A percentile compares a stretch with the other conserved stretches of the same genome.
These are phyloP conservation scores for Astropecten irregularis DNA, from an alignment of 53 echinoderm and acorn worm species.

Conservation along the genomic window DNA sequence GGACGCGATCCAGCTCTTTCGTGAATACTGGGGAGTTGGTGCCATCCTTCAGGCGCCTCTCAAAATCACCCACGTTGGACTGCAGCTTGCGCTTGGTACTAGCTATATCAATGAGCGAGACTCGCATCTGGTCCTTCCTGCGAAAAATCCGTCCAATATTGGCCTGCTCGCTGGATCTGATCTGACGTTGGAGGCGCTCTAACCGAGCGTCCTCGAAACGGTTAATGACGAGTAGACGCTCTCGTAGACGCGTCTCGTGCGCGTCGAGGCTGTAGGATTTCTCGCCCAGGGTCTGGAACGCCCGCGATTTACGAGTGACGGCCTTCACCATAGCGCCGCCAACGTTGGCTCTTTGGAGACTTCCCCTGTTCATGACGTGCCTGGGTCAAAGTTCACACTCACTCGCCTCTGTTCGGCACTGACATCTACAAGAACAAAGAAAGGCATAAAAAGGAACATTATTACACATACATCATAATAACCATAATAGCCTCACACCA, in stretches of 20 bases:
- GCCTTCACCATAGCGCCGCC: slow-evolving; percentile 53
- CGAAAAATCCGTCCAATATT: slow-evolving; percentile 59
- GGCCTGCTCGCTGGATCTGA: slow-evolving; percentile 33
- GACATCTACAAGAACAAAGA: background rate
- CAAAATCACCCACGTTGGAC: slow-evolving; percentile 55
- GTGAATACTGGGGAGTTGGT: slow-evolving; percentile 62
- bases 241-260: slow-evolving; percentile 21
- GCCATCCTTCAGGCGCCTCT: slow-evolving; percentile 61
- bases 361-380: slow-evolving; percentile 19
- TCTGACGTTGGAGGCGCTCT: slow-evolving; percentile 51
- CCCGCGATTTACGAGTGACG: slow-evolving; percentile 46
- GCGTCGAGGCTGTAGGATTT: slow-evolving; percentile 45
- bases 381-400: background rate
- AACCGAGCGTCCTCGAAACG: slow-evolving; percentile 55
- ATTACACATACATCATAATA: too few species aligned
- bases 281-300: slow-evolving; percentile 53
- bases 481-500: too few species aligned
- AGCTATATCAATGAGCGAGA: slow-evolving; percentile 58
- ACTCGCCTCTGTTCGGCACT: background rate
- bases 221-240: slow-evolving; percentile 56
- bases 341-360: background rate
- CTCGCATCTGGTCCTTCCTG: slow-evolving; percentile 62
- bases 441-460: background rate
- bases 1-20: slow-evolving; percentile 50
- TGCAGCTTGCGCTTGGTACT: slow-evolving; percentile 41